A percentile compares a stretch with the other conserved stretches of the same genome.
Evolutionary conservation across 1,140 invertebrate genomes (phyloP).

Genomic region (Pectinophora gossypiella): DNA sequence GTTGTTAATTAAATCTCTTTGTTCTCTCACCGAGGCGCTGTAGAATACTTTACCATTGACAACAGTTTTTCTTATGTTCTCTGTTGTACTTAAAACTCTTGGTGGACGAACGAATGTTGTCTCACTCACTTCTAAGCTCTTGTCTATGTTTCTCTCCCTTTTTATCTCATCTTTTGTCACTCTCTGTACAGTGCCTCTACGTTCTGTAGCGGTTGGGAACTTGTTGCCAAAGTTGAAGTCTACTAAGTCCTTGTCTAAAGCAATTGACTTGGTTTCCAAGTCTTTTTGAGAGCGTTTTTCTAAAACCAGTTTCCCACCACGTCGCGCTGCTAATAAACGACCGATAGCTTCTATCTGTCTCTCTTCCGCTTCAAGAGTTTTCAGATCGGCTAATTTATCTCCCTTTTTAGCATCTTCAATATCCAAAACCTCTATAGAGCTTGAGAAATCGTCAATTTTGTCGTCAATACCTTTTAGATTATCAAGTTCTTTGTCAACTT

Average conservation of each 20-base stretch:
- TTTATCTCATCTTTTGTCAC: constrained; percentile 63
- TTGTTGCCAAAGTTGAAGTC: constrained; percentile 57
- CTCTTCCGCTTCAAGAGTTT: constrained; percentile 68
- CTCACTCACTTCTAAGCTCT: constrained; percentile 63
- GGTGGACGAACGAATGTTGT: constrained; percentile 60
- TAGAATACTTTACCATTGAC: constrained; percentile 67
- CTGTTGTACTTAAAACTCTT: constrained; percentile 54
- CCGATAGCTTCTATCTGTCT: constrained; percentile 73
- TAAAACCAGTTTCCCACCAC: constrained; percentile 52
- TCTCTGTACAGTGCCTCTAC: constrained; percentile 51
- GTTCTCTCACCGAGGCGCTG: constrained; percentile 56
- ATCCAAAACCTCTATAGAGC: constrained; percentile 63
- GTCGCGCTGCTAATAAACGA: constrained; percentile 54
- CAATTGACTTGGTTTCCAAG: constrained; percentile 55
- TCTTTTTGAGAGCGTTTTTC: constrained; percentile 64
- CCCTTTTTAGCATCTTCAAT: constrained; percentile 58
- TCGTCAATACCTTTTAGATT: constrained; percentile 60
- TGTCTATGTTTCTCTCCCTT: constrained; percentile 47
- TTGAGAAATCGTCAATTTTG: constrained; percentile 62
- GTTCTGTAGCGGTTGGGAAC: constrained; percentile 45
- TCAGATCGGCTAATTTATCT: constrained; percentile 52
- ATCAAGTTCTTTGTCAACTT: constrained; percentile 31
- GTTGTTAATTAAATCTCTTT: constrained; percentile 47
- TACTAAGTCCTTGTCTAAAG: constrained; percentile 50
- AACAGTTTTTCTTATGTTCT: constrained; percentile 58